phyloP scores from a whole-genome alignment of 1,140 invertebrate genomes.

The Probaryconus sp. region DNA sequence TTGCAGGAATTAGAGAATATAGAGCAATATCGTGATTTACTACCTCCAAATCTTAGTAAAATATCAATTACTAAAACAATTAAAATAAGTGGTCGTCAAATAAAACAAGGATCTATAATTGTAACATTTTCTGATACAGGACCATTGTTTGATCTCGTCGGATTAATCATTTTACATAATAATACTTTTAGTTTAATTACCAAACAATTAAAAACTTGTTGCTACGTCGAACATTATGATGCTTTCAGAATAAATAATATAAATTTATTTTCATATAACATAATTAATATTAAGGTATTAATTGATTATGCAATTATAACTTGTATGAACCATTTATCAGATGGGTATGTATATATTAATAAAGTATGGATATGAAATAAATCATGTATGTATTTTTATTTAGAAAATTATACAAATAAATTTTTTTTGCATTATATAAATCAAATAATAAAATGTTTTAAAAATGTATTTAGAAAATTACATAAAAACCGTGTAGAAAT shows the following conservation, averaged over 20 bases:
- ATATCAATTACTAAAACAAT: conserved; percentile 5
- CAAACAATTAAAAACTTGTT: not conserved
- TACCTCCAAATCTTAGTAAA: no score
- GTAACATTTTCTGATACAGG: not conserved
- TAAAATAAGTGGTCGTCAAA: not conserved
- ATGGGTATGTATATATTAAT: not conserved
- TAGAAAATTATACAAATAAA: no score
- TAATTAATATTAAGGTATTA: not conserved
- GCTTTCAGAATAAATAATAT: not conserved
- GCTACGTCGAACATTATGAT: not conserved
- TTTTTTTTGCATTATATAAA: no score
- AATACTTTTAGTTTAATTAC: not conserved
- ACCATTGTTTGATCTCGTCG: not conserved
- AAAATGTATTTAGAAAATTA: no score
- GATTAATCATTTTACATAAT: not conserved
- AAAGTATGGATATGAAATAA: not conserved
- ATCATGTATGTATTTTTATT: no score
- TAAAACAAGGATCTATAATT: conserved; percentile 1
- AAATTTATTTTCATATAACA: not conserved
- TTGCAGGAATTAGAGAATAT: not conserved
- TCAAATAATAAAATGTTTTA: no score
- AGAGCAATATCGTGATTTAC: not conserved
- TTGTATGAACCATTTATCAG: not conserved
- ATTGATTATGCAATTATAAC: not conserved
- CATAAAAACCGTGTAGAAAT: no score